phyloP scores from a whole-genome alignment of 2,797 vertebrate genomes.

The Falco rusticolus region DNA sequence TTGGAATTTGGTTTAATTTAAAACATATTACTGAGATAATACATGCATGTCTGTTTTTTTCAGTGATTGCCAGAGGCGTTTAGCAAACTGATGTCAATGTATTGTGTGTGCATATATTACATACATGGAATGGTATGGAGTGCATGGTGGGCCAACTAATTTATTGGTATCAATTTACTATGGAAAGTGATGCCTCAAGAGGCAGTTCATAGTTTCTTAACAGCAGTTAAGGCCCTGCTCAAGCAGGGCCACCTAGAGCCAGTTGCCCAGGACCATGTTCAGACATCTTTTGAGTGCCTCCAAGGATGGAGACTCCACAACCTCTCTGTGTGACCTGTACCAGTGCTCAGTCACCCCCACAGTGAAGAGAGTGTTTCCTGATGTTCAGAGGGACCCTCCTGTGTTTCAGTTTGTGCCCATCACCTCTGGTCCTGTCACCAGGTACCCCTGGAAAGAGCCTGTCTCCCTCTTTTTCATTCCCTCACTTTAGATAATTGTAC shows the following conservation, averaged over 20 bases:
- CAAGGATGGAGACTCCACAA: background rate
- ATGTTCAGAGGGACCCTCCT: background rate
- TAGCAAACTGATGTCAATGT: background rate
- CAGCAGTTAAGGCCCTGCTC: background rate
- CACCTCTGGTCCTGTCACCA: background rate
- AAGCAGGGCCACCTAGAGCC: background rate
- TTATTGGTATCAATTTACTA: background rate
- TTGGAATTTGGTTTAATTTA: background rate
- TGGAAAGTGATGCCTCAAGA: background rate
- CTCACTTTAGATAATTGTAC: background rate
- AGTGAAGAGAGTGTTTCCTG: background rate
- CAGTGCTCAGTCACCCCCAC: background rate
- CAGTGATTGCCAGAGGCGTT: background rate
- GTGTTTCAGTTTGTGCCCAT: background rate
- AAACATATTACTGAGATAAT: background rate
- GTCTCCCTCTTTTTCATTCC: background rate
- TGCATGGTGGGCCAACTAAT: background rate
- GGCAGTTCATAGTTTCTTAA: background rate
- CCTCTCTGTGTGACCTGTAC: background rate
- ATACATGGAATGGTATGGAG: background rate
- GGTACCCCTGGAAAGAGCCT: background rate
- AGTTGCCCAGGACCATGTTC: background rate
- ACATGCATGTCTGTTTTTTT: background rate
- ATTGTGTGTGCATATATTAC: background rate
- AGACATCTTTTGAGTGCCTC: background rate